Base-by-base conservation (phyloP, 2,797 vertebrate species). In the Spondyliosoma cantharus region DNA sequence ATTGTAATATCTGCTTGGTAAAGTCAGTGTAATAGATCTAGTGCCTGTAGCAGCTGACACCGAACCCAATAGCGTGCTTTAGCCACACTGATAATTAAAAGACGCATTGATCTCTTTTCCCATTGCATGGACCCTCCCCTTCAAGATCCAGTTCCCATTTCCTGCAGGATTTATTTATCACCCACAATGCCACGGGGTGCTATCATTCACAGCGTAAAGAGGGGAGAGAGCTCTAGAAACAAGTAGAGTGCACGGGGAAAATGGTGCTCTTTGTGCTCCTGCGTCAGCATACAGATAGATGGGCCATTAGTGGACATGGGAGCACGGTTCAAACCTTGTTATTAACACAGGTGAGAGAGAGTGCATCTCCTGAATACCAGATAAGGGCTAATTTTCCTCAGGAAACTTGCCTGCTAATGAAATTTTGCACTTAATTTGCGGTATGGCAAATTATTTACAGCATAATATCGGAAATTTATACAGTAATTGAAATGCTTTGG, bases 81-180 rank as follows among this genome's bases (percentile, higher is more conserved):
- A 87, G 84, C 90, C 85, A 52, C 83, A 82, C 84, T 84, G 86
- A 88, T 95, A 94, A 95, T 95, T 95, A 95, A 95, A 93, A 95
- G 92, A 85, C 49, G 57, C 92, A 95, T 95, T 87, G 94, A 95
- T 95, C 90, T 86, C 71, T 69, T 53, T 83, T 68, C 63, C 65
- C 60, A 67, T 87, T 75, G 79, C 76, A 46, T 76, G 68, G 83
- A 78, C 80, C 69, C 80, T 89, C 78, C 78, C 78, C 65, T 86
- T 86, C 84, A 85, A 92, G 87, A 92, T 90, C 90, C 84, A 87
- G 89, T 91, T 92, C 85, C 92, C 82, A 87, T 92, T 93, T 93
- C 90, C 93, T 90, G 78, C 78, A 82, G 92, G 93, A 94, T 93
- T 93, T 93, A 93, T 94, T 91, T 90, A 91, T 94, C 91, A 92